A percentile compares a stretch with the other conserved stretches of the same genome.
Conservation (phyloP, 2,797 vertebrate species). For the Novumbra hubbsi region DNA sequence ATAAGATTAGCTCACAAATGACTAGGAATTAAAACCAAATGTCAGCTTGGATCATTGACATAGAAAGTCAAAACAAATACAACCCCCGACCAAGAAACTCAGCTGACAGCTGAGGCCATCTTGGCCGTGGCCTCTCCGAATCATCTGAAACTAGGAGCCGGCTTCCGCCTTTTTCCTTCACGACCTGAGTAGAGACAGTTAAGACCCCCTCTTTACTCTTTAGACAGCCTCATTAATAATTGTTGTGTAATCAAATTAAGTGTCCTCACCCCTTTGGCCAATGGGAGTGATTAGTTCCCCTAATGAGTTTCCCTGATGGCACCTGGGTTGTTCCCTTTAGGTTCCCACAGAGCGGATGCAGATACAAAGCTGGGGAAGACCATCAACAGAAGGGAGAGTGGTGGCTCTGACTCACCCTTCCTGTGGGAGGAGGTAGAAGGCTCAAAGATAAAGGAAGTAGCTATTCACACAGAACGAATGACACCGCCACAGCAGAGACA, state of each 20-base stretch:
- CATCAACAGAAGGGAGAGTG: neutral
- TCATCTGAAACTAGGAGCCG: neutral
- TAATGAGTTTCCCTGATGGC: neutral
- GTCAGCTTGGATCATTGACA: neutral
- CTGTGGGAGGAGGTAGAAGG: neutral
- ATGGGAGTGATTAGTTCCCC: neutral
- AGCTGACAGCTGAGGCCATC: constrained; percentile 2
- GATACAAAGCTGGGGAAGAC: neutral
- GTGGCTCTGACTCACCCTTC: neutral
- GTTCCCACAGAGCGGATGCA: neutral
- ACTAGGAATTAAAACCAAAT: neutral
- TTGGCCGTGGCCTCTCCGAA: neutral
- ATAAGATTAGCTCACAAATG: neutral
- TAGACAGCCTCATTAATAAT: constrained; percentile 15
- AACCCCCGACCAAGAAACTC: neutral
- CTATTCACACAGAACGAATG: neutral
- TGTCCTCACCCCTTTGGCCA: constrained; percentile 8
- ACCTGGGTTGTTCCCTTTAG: neutral
- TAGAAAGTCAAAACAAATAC: neutral
- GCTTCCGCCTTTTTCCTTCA: neutral
- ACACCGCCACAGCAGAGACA: neutral
- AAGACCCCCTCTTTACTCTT: neutral
- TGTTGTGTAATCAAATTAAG: constrained; percentile 22
- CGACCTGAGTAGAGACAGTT: neutral
- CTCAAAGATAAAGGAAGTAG: neutral